Percentiles rank a stretch among this genome's conserved stretches.
phyloP scores from a whole-genome alignment of 1,140 invertebrate genomes.

The Cydia amplana region DNA sequence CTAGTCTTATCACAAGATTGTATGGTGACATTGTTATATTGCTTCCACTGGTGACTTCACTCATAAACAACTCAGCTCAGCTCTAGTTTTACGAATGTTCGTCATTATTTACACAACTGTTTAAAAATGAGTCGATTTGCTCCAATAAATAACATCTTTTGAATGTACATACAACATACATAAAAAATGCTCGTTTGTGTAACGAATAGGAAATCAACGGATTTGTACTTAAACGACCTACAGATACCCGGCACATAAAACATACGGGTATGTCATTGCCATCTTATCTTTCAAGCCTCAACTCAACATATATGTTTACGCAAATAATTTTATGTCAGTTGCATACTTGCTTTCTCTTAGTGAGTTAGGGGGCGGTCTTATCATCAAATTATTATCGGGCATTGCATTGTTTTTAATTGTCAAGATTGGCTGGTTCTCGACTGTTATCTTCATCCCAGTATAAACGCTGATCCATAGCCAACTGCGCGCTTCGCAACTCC shows the following conservation, averaged over 20 bases:
- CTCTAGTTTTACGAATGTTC: not conserved
- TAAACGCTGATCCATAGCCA: conserved; percentile 43
- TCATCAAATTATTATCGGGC: conserved; percentile 45
- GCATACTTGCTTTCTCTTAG: conserved; percentile 61
- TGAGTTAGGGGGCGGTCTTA: conserved; percentile 50
- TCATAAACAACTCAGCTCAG: conserved; percentile 13
- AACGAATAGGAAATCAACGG: not conserved
- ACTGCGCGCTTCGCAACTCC: conserved; percentile 42
- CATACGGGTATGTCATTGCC: conserved; percentile 65
- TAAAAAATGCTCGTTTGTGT: not conserved
- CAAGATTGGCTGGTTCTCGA: conserved; percentile 45
- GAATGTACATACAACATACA: not conserved
- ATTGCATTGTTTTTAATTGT: conserved; percentile 48
- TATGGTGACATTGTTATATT: not conserved
- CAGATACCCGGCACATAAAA: conserved; percentile 53
- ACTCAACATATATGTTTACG: conserved; percentile 57
- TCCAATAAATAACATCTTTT: too few relatives aligned
- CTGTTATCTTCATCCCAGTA: conserved; percentile 50
- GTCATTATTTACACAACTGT: conserved; percentile 27
- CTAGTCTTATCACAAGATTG: conserved; percentile 12
- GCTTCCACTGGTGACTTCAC: conserved; percentile 23
- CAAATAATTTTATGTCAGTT: conserved; percentile 54
- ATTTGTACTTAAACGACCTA: conserved; percentile 10
- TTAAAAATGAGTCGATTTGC: not conserved
- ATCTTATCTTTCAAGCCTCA: conserved; percentile 59